These are phyloP conservation scores for Threskiornis aethiopicus DNA, from an alignment of 2,797 vertebrate genomes.

Conservation along the genomic window DNA sequence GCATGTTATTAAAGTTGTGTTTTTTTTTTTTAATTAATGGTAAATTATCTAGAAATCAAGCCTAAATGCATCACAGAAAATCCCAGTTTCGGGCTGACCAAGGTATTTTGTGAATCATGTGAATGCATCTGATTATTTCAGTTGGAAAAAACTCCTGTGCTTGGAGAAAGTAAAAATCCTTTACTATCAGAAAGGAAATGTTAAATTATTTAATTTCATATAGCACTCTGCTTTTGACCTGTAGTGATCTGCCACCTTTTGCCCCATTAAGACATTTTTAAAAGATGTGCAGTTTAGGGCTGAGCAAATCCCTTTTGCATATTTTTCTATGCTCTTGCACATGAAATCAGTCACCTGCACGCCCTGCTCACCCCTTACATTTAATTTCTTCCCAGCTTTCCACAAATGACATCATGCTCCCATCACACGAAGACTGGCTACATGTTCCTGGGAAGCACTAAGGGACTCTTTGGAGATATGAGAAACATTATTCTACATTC, in stretches of 20 bases:
- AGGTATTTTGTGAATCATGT: neutral
- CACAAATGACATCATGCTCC: accelerated
- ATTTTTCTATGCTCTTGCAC: neutral
- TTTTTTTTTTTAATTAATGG: neutral
- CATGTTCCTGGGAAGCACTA: neutral
- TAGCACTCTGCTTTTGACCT: neutral
- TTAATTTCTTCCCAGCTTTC: neutral
- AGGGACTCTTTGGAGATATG: neutral
- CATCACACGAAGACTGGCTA: neutral
- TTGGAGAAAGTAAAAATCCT: neutral
- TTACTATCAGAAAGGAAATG: neutral
- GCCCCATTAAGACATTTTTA: neutral
- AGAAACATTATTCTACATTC: neutral
- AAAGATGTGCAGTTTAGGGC: neutral
- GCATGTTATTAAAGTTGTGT: neutral
- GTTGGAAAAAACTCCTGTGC: neutral
- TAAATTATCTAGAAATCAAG: neutral
- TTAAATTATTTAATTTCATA: neutral
- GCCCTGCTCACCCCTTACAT: neutral
- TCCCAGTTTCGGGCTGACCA: neutral
- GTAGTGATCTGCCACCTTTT: neutral
- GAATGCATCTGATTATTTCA: neutral
- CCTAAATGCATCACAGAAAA: neutral
- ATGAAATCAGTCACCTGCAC: neutral
- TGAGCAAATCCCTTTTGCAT: neutral